These are phyloP conservation scores for Lampris megalopsis DNA, from an alignment of 2,113 vertebrate genomes.

Conservation along the genomic window DNA sequence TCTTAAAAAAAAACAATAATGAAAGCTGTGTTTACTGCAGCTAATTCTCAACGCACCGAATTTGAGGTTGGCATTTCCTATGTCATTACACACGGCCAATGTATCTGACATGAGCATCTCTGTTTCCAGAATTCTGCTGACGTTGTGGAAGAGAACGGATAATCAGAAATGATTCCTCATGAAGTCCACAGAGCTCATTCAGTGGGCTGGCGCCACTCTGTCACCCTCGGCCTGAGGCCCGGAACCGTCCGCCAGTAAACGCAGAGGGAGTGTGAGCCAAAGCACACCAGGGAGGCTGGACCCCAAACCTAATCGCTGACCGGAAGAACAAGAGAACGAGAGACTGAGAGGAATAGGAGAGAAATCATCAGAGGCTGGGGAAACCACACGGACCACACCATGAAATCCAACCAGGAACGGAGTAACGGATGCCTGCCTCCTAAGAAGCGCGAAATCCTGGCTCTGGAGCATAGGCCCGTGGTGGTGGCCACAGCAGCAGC, in stretches of 20 bases:
- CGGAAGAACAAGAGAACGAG: slow-evolving; percentile 33
- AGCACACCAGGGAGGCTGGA: slow-evolving; percentile 22
- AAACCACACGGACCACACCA: slow-evolving; percentile 76
- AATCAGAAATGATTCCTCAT: slow-evolving; percentile 97
- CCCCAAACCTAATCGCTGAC: slow-evolving; percentile 22
- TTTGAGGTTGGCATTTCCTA: not conserved
- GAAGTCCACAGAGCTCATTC: slow-evolving; percentile 91
- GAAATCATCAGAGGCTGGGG: slow-evolving; percentile 20
- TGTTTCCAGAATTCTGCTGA: slow-evolving; percentile 69
- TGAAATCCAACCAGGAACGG: slow-evolving; percentile 98
- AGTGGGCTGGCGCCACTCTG: slow-evolving; percentile 89
- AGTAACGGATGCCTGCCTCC: slow-evolving; percentile 99
- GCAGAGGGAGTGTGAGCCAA: slow-evolving; percentile 77
- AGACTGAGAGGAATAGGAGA: slow-evolving; percentile 29
- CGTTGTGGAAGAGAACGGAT: slow-evolving; percentile 75
- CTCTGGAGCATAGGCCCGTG: slow-evolving; percentile 91
- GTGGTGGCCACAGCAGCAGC: slow-evolving; percentile 78
- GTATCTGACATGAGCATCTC: slow-evolving; percentile 31
- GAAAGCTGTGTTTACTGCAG: slow-evolving; percentile 9
- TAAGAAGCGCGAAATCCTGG: slow-evolving; percentile 97
- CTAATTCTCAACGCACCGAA: no score
- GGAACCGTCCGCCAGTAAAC: slow-evolving; percentile 73
- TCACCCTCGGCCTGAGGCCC: slow-evolving; percentile 86
- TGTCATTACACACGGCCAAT: not conserved
- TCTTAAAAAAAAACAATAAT: slow-evolving; percentile 9